Percentiles rank a stretch among this genome's conserved stretches.
These are phyloP conservation scores for Oreochromis mossambicus DNA, from an alignment of 2,797 vertebrate genomes.

Conservation along the genomic window DNA sequence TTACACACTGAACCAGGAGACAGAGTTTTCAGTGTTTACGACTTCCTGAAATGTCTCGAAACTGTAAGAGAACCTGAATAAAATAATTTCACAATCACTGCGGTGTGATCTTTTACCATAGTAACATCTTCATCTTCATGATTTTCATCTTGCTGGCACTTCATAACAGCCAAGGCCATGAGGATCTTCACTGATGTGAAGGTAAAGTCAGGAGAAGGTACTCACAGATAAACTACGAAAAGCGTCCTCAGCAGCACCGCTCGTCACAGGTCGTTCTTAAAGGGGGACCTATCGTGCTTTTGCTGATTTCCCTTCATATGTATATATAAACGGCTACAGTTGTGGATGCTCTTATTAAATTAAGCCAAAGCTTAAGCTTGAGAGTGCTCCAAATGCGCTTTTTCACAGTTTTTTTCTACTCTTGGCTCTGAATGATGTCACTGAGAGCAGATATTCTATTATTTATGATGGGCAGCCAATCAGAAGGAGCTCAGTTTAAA, in stretches of 20 bases:
- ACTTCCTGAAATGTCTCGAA: neutral
- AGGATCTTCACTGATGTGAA: neutral
- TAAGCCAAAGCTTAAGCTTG: neutral
- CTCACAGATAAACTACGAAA: slow-evolving; percentile 14
- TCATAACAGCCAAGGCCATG: neutral
- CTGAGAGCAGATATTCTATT: neutral
- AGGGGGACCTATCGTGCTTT: neutral
- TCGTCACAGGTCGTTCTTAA: neutral
- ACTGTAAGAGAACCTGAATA: neutral
- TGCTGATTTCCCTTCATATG: neutral
- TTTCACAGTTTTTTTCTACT: neutral
- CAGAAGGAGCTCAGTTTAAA: neutral
- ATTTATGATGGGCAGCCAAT: neutral
- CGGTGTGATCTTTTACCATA: neutral
- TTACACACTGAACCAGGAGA: neutral
- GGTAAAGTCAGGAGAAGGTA: neutral
- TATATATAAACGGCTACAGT: neutral
- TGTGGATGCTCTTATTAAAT: neutral
- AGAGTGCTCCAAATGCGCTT: neutral
- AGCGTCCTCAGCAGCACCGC: neutral
- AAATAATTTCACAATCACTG: neutral
- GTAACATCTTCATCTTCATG: neutral
- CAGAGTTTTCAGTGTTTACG: neutral
- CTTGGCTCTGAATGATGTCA: neutral
- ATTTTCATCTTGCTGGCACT: neutral